phyloP scores from a whole-genome alignment of 2,797 vertebrate genomes.

The Anabas testudineus region DNA sequence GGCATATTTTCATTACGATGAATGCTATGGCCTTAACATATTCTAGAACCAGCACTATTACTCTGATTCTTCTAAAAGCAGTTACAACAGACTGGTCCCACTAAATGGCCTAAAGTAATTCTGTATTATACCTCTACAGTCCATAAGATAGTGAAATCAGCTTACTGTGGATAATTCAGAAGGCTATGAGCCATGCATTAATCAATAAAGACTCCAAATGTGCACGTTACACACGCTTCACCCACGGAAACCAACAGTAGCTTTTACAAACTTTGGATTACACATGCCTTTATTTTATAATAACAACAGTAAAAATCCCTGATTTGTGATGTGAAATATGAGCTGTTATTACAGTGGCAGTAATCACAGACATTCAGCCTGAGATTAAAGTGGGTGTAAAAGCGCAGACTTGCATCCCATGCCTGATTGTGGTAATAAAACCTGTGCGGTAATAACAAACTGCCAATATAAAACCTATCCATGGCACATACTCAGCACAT shows the following conservation, averaged over 20 bases:
- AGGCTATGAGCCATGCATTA: conserved; percentile 14
- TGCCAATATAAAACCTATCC: conserved; percentile 74
- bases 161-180: conserved; percentile 16
- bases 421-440: conserved; percentile 76
- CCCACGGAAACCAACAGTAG: background rate
- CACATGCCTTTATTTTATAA: background rate
- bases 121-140: conserved; percentile 13
- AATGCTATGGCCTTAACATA: background rate
- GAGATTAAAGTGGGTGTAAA: conserved; percentile 70
- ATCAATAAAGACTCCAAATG: conserved; percentile 6
- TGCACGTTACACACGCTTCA: conserved; percentile 3
- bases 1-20: no score
- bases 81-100: conserved; percentile 6
- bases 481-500: conserved; percentile 75
- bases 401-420: conserved; percentile 71
- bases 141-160: conserved; percentile 7
- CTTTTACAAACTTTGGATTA: background rate
- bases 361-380: conserved; percentile 65
- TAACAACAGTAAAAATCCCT: conserved; percentile 1
- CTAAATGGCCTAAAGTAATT: conserved; percentile 20
- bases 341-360: conserved; percentile 51
- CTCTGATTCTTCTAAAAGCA: background rate
- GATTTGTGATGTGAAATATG: conserved; percentile 54
- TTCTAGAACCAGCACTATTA: background rate
- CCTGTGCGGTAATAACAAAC: conserved; percentile 69